Evolutionary conservation across 2,797 vertebrate genomes (phyloP).

Genomic region (Lerista edwardsae): DNA sequence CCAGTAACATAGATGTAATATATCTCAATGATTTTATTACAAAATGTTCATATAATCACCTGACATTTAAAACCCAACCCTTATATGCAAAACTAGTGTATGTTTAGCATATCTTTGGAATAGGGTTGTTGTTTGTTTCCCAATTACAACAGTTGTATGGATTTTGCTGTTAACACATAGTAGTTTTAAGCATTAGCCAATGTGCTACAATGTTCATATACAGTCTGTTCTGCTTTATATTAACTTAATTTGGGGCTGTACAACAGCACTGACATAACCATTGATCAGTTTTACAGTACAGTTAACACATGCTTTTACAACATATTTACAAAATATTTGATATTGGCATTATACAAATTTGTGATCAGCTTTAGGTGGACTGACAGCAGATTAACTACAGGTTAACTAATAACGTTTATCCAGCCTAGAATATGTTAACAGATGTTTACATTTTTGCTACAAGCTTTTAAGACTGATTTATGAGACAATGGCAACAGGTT

Average conservation of each 20-base stretch:
- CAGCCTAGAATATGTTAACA: conserved; percentile 10
- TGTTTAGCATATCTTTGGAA: not conserved
- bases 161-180: conserved; percentile 8
- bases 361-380: conserved; percentile 3
- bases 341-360: conserved; percentile 28
- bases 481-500: conserved; percentile 15
- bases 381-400: conserved; percentile 3
- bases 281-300: conserved; percentile 15
- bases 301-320: conserved; percentile 4
- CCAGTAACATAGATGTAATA: not conserved
- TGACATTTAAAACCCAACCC: not conserved
- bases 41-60: not conserved
- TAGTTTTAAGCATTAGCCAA: conserved; percentile 16
- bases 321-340: conserved; percentile 29
- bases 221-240: conserved; percentile 12
- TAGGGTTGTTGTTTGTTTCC: not conserved
- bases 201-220: conserved; percentile 4
- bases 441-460: conserved; percentile 44
- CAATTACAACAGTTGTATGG: not conserved
- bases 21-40: conserved; percentile 17
- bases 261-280: not conserved
- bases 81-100: not conserved
- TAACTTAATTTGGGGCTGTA: conserved; percentile 8
- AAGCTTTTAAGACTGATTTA: conserved; percentile 29
- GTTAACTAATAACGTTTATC: conserved; percentile 18